Conservation (phyloP, 2,888 invertebrate genomes). For the Synergus gifuensis region DNA sequence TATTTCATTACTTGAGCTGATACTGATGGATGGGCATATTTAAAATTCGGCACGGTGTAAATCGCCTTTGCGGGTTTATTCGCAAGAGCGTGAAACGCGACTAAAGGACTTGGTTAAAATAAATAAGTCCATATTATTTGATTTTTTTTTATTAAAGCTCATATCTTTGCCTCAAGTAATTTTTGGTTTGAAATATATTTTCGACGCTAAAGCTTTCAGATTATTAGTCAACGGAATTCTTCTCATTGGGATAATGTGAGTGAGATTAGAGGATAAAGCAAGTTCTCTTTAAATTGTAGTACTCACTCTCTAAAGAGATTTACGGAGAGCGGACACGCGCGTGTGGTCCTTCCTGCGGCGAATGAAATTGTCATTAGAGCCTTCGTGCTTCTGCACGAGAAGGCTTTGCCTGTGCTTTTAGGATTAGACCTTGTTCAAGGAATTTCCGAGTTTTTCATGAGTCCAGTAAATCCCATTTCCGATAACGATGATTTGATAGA, state of each 20-base stretch:
- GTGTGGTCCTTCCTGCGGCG: constrained; percentile 38
- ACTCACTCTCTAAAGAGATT: not conserved
- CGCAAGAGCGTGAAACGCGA: no score
- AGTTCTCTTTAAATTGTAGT: not conserved
- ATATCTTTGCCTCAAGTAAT: no score
- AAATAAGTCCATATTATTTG: no score
- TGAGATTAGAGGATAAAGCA: not conserved
- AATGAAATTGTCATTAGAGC: constrained; percentile 73
- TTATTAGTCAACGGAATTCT: not conserved
- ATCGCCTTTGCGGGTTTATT: no score
- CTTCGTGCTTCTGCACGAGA: constrained; percentile 52
- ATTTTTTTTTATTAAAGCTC: no score
- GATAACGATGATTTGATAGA: constrained; percentile 77
- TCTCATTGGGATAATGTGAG: not conserved
- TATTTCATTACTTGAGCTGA: no score
- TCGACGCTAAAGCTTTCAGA: not conserved
- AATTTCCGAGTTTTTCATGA: constrained; percentile 66
- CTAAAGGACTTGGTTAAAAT: no score
- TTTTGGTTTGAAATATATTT: not conserved
- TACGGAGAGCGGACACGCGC: not conserved
- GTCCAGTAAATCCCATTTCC: constrained; percentile 73
- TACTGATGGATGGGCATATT: no score
- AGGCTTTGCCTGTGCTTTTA: constrained; percentile 62
- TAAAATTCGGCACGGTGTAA: no score
- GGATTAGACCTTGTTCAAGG: constrained; percentile 69